phyloP scores from a whole-genome alignment of 2,113 vertebrate genomes.

The Pholis gunnellus region DNA sequence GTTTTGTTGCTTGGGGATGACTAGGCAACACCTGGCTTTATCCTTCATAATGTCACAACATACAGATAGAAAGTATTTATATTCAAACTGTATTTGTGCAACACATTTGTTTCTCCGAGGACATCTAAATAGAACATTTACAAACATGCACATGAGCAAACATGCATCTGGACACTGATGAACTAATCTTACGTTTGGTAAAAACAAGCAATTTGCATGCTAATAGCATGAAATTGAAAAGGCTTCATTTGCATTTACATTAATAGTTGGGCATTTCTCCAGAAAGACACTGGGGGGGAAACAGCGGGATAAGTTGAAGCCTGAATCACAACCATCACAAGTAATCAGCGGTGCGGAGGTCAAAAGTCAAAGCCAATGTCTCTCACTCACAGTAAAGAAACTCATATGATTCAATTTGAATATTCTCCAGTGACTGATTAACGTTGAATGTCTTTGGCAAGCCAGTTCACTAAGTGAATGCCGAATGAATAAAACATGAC shows the following conservation, averaged over 20 bases:
- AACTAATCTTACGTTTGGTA: conserved; percentile 38
- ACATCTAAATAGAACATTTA: conserved; percentile 20
- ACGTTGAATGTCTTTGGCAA: conserved; percentile 40
- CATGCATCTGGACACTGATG: conserved; percentile 38
- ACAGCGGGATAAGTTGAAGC: conserved; percentile 24
- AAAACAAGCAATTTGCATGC: conserved; percentile 57
- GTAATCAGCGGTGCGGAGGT: conserved; percentile 18
- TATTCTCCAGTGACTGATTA: conserved; percentile 44
- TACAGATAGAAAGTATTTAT: background rate
- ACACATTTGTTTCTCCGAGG: background rate
- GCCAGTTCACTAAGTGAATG: conserved; percentile 45
- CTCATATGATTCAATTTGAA: conserved; percentile 22
- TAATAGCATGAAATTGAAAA: conserved; percentile 48
- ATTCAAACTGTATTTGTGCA: conserved; percentile 11
- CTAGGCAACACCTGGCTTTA: background rate
- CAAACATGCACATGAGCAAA: conserved; percentile 24
- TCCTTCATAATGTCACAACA: conserved; percentile 14
- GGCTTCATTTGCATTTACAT: conserved; percentile 57
- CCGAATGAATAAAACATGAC: conserved; percentile 66
- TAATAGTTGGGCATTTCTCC: conserved; percentile 44
- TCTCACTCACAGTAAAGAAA: conserved; percentile 33
- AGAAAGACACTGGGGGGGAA: conserved; percentile 18
- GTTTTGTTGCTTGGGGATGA: background rate
- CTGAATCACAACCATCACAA: conserved; percentile 18
- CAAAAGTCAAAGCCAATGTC: conserved; percentile 30